Conservation (phyloP, 2,113 vertebrate species). For the Vicugna pacos region DNA sequence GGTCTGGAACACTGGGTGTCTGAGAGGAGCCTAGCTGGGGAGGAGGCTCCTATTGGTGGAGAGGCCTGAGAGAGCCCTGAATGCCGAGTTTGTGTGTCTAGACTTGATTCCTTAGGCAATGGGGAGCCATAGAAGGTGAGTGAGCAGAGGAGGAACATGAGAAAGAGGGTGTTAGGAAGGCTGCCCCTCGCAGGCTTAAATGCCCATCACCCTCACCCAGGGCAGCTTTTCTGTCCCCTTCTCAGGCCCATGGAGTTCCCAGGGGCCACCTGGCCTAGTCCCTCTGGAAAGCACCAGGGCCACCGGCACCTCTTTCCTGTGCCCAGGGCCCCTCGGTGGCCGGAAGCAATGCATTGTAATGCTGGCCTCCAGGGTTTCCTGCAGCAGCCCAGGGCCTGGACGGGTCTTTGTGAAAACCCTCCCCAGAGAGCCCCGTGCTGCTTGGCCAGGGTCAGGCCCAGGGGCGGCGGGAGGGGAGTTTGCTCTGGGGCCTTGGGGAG, state of each 20-base stretch:
- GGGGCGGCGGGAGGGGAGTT: not conserved
- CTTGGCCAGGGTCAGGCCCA: not conserved
- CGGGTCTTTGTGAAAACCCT: not conserved
- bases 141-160: not conserved
- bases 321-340: constrained; percentile 52
- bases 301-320: constrained; percentile 61
- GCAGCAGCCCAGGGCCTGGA: constrained; percentile 49
- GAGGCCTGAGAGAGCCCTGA: not conserved
- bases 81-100: accelerated
- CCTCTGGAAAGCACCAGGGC: not conserved
- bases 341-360: constrained; percentile 81
- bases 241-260: not conserved
- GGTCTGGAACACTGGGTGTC: not conserved
- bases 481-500: not conserved
- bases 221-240: not conserved
- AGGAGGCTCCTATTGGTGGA: not conserved
- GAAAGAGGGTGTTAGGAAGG: not conserved
- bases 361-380: constrained; percentile 83
- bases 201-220: not conserved
- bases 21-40: not conserved
- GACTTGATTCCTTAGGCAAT: not conserved
- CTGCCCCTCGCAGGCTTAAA: too few relatives aligned
- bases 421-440: not conserved
- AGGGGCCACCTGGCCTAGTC: not conserved
- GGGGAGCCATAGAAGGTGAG: not conserved